These are phyloP conservation scores for Drosophila engyochracea DNA, from an alignment of 2,888 invertebrate species.

Conservation along the genomic window DNA sequence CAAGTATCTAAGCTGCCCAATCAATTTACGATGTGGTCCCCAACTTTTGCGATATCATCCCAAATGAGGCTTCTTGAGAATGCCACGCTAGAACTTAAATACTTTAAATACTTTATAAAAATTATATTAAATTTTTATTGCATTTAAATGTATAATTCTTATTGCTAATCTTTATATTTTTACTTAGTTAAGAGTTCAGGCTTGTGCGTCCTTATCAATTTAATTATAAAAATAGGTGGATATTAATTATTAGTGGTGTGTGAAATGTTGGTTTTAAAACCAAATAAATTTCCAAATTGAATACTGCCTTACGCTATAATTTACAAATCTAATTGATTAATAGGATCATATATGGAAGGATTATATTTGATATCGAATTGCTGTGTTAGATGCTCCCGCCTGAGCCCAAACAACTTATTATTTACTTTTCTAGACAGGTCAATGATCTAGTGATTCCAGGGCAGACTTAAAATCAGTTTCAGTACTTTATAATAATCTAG, in stretches of 20 bases:
- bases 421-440: neutral
- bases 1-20: constrained; percentile 20
- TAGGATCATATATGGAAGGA: neutral
- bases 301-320: neutral
- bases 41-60: neutral
- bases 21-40: neutral
- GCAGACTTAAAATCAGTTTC: neutral
- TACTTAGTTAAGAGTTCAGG: too few relatives aligned
- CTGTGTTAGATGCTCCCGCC: too few relatives aligned
- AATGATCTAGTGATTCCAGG: neutral
- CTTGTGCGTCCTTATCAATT: too few relatives aligned
- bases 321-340: neutral
- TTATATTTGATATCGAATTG: neutral
- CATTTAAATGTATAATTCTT: neutral
- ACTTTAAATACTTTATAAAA: neutral
- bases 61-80: neutral
- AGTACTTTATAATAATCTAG: neutral
- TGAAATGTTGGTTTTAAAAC: too few relatives aligned
- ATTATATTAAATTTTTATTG: neutral
- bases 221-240: neutral
- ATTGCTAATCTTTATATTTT: neutral
- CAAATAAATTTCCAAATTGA: neutral
- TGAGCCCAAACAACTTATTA: neutral
- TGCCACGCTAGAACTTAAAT: neutral
- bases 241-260: neutral